Evolutionary conservation across 2,888 invertebrate genomes (phyloP), one percentile per base, ranked within the genome.

Genomic region (Acronicta leporina): DNA sequence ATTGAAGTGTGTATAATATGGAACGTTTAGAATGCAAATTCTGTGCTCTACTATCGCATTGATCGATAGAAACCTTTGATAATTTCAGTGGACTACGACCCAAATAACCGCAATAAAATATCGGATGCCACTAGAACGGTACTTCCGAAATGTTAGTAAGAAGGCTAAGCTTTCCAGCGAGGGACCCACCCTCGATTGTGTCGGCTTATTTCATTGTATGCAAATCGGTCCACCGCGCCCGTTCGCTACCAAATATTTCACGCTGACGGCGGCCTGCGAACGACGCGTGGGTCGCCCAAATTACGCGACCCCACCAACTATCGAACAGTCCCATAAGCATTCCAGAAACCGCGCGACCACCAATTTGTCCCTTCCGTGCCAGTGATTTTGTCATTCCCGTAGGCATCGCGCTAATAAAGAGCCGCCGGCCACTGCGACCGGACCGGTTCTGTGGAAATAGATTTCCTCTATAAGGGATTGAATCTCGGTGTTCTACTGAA

Each of bases 331-430:
- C 84, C 81, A 85, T 85, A 85, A 84, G 84, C 87, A 86, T 87
- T 87, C 82, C 86, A 79, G 82, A 79, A 84, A 84, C 84, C 83
- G 64, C 81, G 72, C 82, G 77, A 83, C 86, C 84, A 82, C 86
- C 88, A 88, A 92, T 92, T 92, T 89, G 90, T 90, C 89, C 89
- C 87, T 92, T 91, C 86, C 89, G 84, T 82, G 82, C 84, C 88
- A 85, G 81, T 87, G 87, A 85, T 85, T 89, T 85, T 81, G 87
- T 84, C 86, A 84, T 81, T 83, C 83, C 83, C 83, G 73, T 77
- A 77, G 84, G 83, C 83, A 76, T 75, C 77, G 77, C 78, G 69
- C 81, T 85, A 85, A 85, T 84, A 84, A 81, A 83, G 79, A 75
- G 79, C 77, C 73, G 71, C 64, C 76, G 72, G 75, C 72, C 73